phyloP scores from a whole-genome alignment of 2,113 vertebrate species.

The Hystrix cristata region DNA sequence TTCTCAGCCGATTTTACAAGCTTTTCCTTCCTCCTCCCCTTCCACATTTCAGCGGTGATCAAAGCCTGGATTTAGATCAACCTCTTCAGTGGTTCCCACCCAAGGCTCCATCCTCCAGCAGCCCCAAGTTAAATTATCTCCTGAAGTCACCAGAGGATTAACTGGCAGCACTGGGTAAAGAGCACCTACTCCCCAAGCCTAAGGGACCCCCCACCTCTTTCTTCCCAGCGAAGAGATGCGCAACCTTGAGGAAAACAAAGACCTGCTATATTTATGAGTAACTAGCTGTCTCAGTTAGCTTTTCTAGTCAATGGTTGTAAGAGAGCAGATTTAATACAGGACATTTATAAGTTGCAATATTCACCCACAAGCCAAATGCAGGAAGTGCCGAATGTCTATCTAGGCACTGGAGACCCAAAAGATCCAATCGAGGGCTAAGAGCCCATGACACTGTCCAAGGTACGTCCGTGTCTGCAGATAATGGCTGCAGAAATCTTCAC shows the following conservation, averaged over 20 bases:
- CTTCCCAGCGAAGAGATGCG: not conserved
- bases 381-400: no score
- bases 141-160: not conserved
- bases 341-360: no score
- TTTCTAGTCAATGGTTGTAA: no score
- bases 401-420: no score
- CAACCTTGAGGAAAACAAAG: conserved; percentile 34
- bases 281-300: not conserved
- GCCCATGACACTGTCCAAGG: no score
- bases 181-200: not conserved
- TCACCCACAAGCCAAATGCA: no score
- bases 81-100: not conserved
- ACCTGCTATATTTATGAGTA: not conserved
- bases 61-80: conserved; percentile 59
- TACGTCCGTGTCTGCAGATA: no score
- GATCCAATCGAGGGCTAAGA: no score
- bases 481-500: no score
- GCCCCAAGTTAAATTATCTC: not conserved
- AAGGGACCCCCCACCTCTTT: not conserved
- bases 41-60: not conserved
- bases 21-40: not conserved
- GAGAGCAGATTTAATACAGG: no score
- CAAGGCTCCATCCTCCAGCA: not conserved
- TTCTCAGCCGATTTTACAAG: not conserved
- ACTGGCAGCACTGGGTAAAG: not conserved